Evolutionary conservation across 1,140 invertebrate species (phyloP).

Genomic region (Pissodes strobi): DNA sequence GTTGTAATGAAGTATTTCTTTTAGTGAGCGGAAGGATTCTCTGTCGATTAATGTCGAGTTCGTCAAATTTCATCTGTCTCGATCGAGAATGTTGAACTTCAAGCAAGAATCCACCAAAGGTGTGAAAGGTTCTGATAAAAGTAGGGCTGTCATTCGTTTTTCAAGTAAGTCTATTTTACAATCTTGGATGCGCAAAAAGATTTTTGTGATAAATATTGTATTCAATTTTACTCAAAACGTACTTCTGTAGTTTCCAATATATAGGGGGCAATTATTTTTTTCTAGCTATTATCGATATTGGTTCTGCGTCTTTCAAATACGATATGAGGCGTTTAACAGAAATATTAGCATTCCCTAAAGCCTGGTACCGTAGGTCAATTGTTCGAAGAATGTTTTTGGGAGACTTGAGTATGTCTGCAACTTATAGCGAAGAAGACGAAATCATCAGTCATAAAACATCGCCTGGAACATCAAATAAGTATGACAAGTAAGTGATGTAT

Average conservation of each 20-base stretch:
- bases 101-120: conserved; percentile 59
- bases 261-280: too few species aligned
- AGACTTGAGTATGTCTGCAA: conserved; percentile 69
- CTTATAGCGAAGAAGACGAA: conserved; percentile 50
- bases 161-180: conserved; percentile 70
- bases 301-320: conserved; percentile 98
- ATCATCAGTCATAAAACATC: conserved; percentile 37
- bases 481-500: conserved; percentile 36
- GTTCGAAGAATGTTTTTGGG: conserved; percentile 91
- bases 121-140: conserved; percentile 61
- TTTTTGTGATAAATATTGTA: neutral
- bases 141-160: conserved; percentile 83
- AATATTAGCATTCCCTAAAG: conserved; percentile 96
- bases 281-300: conserved; percentile 91
- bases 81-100: conserved; percentile 83
- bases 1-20: neutral
- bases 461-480: conserved; percentile 41
- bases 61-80: conserved; percentile 92
- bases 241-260: too few species aligned
- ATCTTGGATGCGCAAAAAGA: too few species aligned
- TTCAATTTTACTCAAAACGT: too few species aligned
- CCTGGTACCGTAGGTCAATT: conserved; percentile 94
- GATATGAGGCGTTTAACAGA: conserved; percentile 97
- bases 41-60: conserved; percentile 96
- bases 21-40: conserved; percentile 89